These are phyloP conservation scores for Brachypteracias leptosomus DNA, from an alignment of 2,113 vertebrate species.

Conservation along the genomic window DNA sequence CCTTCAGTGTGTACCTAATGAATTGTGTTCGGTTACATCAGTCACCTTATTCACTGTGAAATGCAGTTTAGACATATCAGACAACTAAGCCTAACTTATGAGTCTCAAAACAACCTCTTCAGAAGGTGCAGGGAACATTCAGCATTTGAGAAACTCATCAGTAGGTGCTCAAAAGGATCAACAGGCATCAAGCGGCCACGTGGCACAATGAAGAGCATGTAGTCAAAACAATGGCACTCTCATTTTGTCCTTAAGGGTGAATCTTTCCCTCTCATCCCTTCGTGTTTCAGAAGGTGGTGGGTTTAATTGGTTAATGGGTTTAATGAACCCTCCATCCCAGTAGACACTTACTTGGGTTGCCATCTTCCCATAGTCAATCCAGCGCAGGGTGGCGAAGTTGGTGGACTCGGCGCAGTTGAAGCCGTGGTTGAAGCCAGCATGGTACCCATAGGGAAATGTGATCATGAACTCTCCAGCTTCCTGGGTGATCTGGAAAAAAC, in stretches of 20 bases:
- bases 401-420: constrained; percentile 99
- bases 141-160: background rate
- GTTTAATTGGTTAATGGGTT: no score
- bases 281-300: background rate
- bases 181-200: accelerated
- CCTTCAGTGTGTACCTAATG: background rate
- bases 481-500: constrained; percentile 86
- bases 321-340: background rate
- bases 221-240: accelerated
- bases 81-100: background rate
- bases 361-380: constrained; percentile 98
- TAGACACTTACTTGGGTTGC: constrained; percentile 84
- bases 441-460: constrained; percentile 95
- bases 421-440: constrained; percentile 96
- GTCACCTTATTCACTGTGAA: background rate
- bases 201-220: accelerated
- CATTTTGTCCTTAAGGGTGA: background rate
- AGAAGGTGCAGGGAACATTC: accelerated
- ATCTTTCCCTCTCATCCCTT: accelerated
- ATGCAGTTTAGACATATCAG: background rate
- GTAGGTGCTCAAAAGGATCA: background rate
- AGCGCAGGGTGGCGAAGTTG: constrained; percentile 95
- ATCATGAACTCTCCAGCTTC: constrained; percentile 97
- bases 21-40: background rate
- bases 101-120: background rate